Evolutionary conservation across 1,140 invertebrate species (phyloP).

Genomic region (Lithobius niger): DNA sequence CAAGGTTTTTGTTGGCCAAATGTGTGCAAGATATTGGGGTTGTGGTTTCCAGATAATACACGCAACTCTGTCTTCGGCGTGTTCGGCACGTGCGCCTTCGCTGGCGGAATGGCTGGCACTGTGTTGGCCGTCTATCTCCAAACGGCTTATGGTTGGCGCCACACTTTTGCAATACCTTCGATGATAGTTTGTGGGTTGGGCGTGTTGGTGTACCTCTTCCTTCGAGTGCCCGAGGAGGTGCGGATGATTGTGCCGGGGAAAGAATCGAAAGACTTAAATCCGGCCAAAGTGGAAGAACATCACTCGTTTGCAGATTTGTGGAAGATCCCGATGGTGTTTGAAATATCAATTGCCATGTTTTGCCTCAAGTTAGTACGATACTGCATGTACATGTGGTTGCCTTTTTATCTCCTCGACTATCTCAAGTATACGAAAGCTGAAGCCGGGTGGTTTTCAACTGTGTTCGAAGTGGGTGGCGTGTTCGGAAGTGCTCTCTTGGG

Average conservation of each 20-base stretch:
- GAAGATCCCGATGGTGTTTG: conserved; percentile 32
- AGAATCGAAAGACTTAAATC: not conserved
- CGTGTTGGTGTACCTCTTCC: not conserved
- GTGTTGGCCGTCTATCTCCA: conserved; percentile 29
- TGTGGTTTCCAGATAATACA: conserved; percentile 34
- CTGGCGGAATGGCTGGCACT: conserved; percentile 38
- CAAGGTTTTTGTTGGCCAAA: conserved; percentile 37
- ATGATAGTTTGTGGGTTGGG: not conserved
- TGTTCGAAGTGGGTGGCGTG: conserved; percentile 40
- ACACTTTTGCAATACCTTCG: not conserved
- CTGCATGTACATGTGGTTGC: conserved; percentile 41
- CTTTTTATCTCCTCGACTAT: conserved; percentile 36
- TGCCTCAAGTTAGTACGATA: conserved; percentile 41
- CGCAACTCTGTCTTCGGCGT: conserved; percentile 38
- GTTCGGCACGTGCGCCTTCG: conserved; percentile 39
- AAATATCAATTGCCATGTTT: conserved; percentile 36
- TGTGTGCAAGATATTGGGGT: conserved; percentile 33
- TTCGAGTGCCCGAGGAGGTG: not conserved
- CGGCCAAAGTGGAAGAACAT: not conserved
- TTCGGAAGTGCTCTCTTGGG: conserved; percentile 36
- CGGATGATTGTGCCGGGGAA: not conserved
- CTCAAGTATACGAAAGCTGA: conserved; percentile 33
- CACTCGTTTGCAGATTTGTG: conserved; percentile 18
- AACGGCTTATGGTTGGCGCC: not conserved
- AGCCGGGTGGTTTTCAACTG: conserved; percentile 38